Percentiles rank a stretch among this genome's conserved stretches.
Evolutionary conservation across 2,888 invertebrate species (phyloP).

Genomic region (Patella depressa): DNA sequence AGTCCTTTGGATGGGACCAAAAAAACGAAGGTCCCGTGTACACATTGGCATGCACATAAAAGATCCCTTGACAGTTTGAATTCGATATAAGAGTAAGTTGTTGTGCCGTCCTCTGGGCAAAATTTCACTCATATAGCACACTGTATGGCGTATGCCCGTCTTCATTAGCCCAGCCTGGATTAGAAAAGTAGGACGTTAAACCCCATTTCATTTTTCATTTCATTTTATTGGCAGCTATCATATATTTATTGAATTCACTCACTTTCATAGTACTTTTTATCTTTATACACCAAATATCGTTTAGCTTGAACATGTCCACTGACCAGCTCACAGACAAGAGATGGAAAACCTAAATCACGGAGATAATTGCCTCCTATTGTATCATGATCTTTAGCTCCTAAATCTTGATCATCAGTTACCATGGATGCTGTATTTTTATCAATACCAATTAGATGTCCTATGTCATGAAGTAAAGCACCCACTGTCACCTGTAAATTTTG

Average conservation of each 20-base stretch:
- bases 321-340: conserved; percentile 44
- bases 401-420: conserved; percentile 40
- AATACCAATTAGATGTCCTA: conserved; percentile 52
- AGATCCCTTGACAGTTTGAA: too few relatives aligned
- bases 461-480: conserved; percentile 56
- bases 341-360: conserved; percentile 40
- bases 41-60: too few relatives aligned
- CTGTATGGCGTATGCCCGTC: too few relatives aligned
- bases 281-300: conserved; percentile 52
- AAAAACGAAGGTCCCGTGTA: too few relatives aligned
- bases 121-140: too few relatives aligned
- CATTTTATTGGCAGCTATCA: too few relatives aligned
- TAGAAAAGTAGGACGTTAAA: too few relatives aligned
- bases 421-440: conserved; percentile 38
- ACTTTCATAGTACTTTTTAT: conserved; percentile 49
- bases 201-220: too few relatives aligned
- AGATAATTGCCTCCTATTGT: conserved; percentile 45
- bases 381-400: conserved; percentile 50
- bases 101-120: too few relatives aligned
- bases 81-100: too few relatives aligned
- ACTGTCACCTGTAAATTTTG: conserved; percentile 39
- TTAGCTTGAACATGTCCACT: conserved; percentile 56
- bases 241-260: conserved; percentile 17
- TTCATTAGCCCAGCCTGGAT: too few relatives aligned
- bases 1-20: too few relatives aligned